Evolutionary conservation across 30 jellyfish, hydroid and myxozoan species (phyloP).

Genomic region (Mastigias papua): DNA sequence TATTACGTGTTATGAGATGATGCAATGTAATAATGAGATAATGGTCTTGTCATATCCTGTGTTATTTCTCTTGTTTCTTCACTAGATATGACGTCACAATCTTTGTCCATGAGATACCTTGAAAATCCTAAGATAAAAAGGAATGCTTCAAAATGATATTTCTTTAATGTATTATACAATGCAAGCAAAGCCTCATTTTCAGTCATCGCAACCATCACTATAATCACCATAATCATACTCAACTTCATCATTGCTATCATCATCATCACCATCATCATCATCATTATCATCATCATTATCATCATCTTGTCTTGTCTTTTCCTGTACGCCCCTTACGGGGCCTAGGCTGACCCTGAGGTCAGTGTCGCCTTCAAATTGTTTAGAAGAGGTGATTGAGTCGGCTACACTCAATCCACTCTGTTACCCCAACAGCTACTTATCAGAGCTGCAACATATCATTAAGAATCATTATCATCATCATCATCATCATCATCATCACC

Average conservation of each 20-base stretch:
- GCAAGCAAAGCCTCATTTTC: neutral
- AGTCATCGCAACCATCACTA: neutral
- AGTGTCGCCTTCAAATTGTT: too few species aligned
- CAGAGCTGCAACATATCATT: too few species aligned
- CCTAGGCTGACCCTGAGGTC: too few species aligned
- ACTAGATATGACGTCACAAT: constrained; percentile 82
- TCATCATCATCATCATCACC: neutral
- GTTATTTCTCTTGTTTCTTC: constrained; percentile 72
- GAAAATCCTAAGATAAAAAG: constrained; percentile 78
- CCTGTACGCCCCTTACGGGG: too few species aligned
- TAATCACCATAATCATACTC: neutral
- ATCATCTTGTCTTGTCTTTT: too few species aligned
- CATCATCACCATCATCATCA: neutral
- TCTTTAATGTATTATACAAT: too few species aligned
- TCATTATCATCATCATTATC: neutral
- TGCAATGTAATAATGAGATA: constrained; percentile 88
- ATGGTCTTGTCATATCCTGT: constrained; percentile 94
- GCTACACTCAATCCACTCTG: too few species aligned
- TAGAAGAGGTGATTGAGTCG: too few species aligned
- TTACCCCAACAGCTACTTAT: too few species aligned
- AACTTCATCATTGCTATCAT: neutral
- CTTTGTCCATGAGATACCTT: constrained; percentile 84
- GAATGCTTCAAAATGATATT: too few species aligned
- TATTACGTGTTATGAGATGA: constrained; percentile 91
- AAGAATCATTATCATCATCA: neutral